Conservation (phyloP, 2,113 vertebrate species). For the Lophotis ruficrista region DNA sequence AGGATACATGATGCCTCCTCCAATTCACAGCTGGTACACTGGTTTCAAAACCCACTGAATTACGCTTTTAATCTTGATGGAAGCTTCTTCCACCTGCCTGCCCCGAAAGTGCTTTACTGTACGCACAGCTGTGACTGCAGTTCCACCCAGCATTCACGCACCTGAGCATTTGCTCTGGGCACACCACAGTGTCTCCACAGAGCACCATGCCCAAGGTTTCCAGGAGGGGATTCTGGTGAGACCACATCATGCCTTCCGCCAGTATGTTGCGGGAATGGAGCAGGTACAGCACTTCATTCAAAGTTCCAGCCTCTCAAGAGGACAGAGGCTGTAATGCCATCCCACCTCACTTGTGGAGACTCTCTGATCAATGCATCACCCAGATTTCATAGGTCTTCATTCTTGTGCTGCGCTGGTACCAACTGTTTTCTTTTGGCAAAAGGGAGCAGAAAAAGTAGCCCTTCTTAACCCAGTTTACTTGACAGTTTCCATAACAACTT, state of each 20-base stretch:
- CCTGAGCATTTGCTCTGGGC: background rate
- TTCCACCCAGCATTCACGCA: background rate
- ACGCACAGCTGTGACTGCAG: slow-evolving; percentile 5
- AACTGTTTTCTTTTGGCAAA: slow-evolving; percentile 1
- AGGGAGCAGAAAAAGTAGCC: slow-evolving; percentile 43
- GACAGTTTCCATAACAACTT: slow-evolving; percentile 73
- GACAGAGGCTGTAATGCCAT: background rate
- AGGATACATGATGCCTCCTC: background rate
- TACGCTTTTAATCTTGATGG: background rate
- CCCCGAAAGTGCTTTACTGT: background rate
- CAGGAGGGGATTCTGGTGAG: background rate
- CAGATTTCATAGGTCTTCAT: background rate
- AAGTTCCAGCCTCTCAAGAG: background rate
- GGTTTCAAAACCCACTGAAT: slow-evolving; percentile 21
- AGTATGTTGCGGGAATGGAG: background rate
- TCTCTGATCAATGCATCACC: background rate
- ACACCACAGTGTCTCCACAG: background rate
- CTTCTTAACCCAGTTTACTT: slow-evolving; percentile 60
- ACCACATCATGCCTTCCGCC: background rate
- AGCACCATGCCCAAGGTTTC: background rate
- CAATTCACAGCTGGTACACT: background rate
- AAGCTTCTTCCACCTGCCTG: background rate
- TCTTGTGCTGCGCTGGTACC: background rate
- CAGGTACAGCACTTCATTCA: background rate
- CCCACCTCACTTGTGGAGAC: background rate